Evolutionary conservation across 2,888 invertebrate species (phyloP), one percentile per base, ranked within the genome.

Genomic region (Folsomia candida): DNA sequence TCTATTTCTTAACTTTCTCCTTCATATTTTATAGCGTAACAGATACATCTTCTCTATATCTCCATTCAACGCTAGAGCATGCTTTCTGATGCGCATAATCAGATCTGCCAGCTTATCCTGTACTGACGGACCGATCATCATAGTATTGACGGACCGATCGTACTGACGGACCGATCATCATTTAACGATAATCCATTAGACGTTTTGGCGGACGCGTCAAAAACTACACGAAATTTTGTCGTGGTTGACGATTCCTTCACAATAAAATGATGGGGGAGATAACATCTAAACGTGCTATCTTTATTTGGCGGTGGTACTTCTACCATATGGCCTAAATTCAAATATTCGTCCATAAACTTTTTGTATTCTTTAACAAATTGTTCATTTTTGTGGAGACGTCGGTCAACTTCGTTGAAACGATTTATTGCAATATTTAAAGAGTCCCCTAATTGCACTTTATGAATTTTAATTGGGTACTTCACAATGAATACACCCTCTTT

Each of bases 21-120:
- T n/a, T n/a, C n/a, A n/a, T n/a, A n/a, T n/a, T n/a, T n/a, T n/a
- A n/a, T n/a, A n/a, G n/a, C n/a, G n/a, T n/a, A n/a, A n/a, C n/a
- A n/a, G n/a, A n/a, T 81, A 82, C 81, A 82, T 82, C 73, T 83
- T 82, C 24, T 78, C 80, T 3, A 83, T 81, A 65, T 83, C 83
- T 0, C 81, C 81, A 4, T 79, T 79, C 11, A 83, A 75, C 0
- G 81, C 79, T 51, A 78, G 76, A 2, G 72, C 73, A 65, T 82
- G 76, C 11, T 70, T 71, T 3, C 82, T 69, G 69, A 81, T 81
- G 14, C 81, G 57, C 2, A 81, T 28, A 1, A 83, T 57, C 22
- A 82, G 80, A 14, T 74, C 67, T 51, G 80, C 76, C 1, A 83
- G 71, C 22, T 81, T 80, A 9, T 80, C 78, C 65, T 83, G 81